Base-by-base conservation (phyloP, 2,797 vertebrate genomes). In the Mormyrus hasselquistii region DNA sequence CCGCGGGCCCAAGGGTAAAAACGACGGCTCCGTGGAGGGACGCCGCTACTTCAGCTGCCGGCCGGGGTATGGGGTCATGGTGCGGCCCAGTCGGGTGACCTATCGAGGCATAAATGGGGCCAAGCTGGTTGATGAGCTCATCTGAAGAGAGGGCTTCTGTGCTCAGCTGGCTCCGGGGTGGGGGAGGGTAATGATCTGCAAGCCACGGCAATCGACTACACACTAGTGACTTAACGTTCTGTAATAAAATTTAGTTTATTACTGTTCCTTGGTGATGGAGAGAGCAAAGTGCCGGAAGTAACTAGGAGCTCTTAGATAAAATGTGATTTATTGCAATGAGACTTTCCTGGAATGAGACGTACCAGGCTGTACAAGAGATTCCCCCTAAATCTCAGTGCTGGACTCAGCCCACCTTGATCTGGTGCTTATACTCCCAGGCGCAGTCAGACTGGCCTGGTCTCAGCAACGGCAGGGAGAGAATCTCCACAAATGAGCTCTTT, bases 91-190 rank as follows among this genome's bases (percentile, higher is more conserved):
- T 94, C 94, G 98, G 7, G 96, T 99, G 16, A 98, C 98, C 41
- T 98, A 99, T 88, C 95, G 97, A 0, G 99, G 99, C 0, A 99
- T 99, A 90, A 99, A 96, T 0, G 98, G 98, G 0, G 94, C 97
- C 0, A 97, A 96, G 88, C 93, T 99, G 1, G 96, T 99, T 29
- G 96, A 96, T 1, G 97, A 99, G 12, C 93, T 91, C 29, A 95
- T 94, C 92, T 96, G 92, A 95, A 90, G 90, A 14, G 14, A 2
- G 57, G 55, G 19, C 10, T 44, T 9, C n/a, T 41, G 19, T 47
- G n/a, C 55, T 6, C 55, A 16, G 86, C 55, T 87, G 86, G 53
- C 57, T 62, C 38, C 22, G 6, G 10, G 84, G 84, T 29, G 25
- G 25, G 25, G 29, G 25, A 5, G 14, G 10, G 53, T 57, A 16